phyloP scores from a whole-genome alignment of 92 coral and sea anemone genomes.

The Porites evermanni region DNA sequence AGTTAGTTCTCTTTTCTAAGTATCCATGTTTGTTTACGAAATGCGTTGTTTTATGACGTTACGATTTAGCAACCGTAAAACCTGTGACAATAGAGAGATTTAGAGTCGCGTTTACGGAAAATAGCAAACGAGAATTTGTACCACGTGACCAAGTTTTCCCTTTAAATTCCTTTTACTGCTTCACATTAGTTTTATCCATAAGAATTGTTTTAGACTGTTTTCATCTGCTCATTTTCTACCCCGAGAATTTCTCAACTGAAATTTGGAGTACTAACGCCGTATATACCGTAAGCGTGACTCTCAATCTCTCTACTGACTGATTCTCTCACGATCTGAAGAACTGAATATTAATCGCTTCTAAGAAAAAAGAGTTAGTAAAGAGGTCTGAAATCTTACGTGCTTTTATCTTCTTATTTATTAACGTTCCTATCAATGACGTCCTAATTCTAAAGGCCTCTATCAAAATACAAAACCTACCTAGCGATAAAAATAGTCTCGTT shows the following conservation, averaged over 20 bases:
- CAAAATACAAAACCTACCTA: not conserved
- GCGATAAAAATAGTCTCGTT: not conserved
- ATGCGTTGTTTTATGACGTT: not conserved
- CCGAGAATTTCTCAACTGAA: not conserved
- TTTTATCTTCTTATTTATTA: constrained; percentile 30
- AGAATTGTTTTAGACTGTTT: too few species aligned
- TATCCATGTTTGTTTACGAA: not conserved
- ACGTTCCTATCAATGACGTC: constrained; percentile 3
- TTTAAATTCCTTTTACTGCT: too few species aligned
- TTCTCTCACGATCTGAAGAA: too few species aligned
- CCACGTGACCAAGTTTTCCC: too few species aligned
- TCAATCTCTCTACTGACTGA: too few species aligned
- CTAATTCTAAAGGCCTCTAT: not conserved
- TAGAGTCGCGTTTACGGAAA: too few species aligned
- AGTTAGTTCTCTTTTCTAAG: not conserved
- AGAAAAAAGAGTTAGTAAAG: not conserved
- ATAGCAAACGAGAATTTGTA: too few species aligned
- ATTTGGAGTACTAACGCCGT: too few species aligned
- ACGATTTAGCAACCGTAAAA: not conserved
- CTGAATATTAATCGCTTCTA: not conserved
- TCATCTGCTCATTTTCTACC: too few species aligned
- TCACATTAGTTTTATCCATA: too few species aligned
- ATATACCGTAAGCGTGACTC: too few species aligned
- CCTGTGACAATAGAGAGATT: too few species aligned
- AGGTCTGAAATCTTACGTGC: constrained; percentile 19